Evolutionary conservation across 37 sponge, comb jelly and placozoan genomes (phyloP).

Genomic region (Diacarnus erythraeanus): DNA sequence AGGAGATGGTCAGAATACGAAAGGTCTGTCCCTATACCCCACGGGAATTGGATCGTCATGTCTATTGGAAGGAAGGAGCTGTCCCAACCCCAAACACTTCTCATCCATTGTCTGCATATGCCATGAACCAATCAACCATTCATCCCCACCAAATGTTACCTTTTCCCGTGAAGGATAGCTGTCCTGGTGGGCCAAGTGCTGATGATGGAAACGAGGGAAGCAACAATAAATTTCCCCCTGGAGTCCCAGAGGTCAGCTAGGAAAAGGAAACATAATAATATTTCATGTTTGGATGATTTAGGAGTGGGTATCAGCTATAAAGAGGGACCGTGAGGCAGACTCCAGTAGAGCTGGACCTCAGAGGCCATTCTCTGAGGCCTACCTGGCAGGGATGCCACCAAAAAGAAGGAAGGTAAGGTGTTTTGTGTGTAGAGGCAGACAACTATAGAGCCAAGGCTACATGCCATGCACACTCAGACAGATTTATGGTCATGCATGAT

Average conservation of each 20-base stretch:
- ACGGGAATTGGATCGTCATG: slow-evolving; percentile 18
- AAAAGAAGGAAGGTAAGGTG: slow-evolving; percentile 64
- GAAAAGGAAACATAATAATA: neutral
- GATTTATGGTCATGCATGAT: neutral
- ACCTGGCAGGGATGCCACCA: slow-evolving; percentile 60
- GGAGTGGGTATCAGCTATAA: slow-evolving; percentile 57
- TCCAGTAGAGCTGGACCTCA: neutral
- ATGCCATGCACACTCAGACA: neutral
- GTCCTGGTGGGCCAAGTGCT: slow-evolving; percentile 2
- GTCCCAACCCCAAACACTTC: slow-evolving; percentile 5
- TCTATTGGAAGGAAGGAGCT: slow-evolving; percentile 24
- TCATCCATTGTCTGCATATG: neutral
- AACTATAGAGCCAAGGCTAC: no score
- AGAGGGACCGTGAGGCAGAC: slow-evolving; percentile 24
- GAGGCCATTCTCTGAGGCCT: slow-evolving; percentile 60
- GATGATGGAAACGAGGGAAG: neutral
- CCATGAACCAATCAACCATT: neutral
- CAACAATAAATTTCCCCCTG: neutral
- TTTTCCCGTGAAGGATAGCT: neutral
- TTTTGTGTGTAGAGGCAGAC: neutral
- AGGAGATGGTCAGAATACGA: slow-evolving; percentile 9
- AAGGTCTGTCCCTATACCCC: neutral
- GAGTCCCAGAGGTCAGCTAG: slow-evolving; percentile 2
- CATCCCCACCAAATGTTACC: neutral
- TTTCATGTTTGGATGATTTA: slow-evolving; percentile 4